Evolutionary conservation across 2,888 invertebrate species (phyloP), one percentile per base, ranked within the genome.

Genomic region (Drosophila bunnanda): DNA sequence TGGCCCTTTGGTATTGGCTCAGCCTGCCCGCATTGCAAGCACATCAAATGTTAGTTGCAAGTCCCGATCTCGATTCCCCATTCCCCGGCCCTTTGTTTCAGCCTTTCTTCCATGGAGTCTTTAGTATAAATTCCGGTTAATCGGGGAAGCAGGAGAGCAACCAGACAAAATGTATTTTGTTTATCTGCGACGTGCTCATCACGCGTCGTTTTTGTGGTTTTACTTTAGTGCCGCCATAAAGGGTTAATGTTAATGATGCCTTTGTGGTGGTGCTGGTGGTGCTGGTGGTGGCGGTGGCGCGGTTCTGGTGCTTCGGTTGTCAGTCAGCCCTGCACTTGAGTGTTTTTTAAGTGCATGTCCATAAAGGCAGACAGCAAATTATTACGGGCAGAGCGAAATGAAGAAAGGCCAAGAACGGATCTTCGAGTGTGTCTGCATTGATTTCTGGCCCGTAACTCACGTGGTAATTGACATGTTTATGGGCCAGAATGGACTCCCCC

Each of bases 121-220:
- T 73, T 70, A 53, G 70, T 75, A 73, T 67, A 73, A 84, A 88
- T 88, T 84, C 88, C 86, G 80, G 80, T 88, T 84, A 88, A 88
- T 88, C 83, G 75, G 68, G 10, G 34, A 58, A n/a, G 32, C 41
- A 34, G 55, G 61, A 10, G 38, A 30, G n/a, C 55, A 12, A 17
- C 12, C 46, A 59, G 44, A 46, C 53, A 70, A 59, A 70, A 76
- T 77, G 53, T 69, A 61, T 77, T 65, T 78, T 87, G 83, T 85
- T 84, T 84, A 84, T 84, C 84, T 88, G 43, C 76, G 86, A 84
- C 88, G 88, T 88, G 88, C 88, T 88, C 84, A 84, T 85, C 84
- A 85, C 75, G 88, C 84, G 78, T 79, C 80, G 86, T 87, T 88
- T 72, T 86, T 84, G 84, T 84, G 84, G 86, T 75, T 71, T 80